phyloP scores from a whole-genome alignment of 30 jellyfish, hydroid and myxozoan genomes.

The Aurelia aurita complex sp. Pacific region DNA sequence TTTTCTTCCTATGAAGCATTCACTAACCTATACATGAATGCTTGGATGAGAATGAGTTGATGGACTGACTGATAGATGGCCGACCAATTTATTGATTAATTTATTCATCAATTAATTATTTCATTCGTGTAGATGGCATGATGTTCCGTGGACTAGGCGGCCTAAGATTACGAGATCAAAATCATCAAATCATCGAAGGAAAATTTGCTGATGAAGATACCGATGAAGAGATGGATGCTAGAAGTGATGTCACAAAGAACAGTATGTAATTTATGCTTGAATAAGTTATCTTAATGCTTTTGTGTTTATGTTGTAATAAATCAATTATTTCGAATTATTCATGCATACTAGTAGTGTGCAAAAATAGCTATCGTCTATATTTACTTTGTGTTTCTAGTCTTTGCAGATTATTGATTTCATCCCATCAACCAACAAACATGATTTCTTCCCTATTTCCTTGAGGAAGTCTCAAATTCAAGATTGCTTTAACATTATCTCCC shows the following conservation, averaged over 20 bases:
- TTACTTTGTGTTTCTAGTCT: too few species aligned
- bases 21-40: too few species aligned
- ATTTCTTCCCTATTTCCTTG: too few species aligned
- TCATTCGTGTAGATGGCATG: constrained; percentile 48
- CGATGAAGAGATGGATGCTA: constrained; percentile 57
- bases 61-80: too few species aligned
- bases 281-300: neutral
- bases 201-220: constrained; percentile 69
- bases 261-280: constrained; percentile 39
- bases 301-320: constrained; percentile 1
- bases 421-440: too few species aligned
- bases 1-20: too few species aligned
- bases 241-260: constrained; percentile 45
- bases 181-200: constrained; percentile 68
- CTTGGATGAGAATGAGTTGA: neutral
- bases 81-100: too few species aligned
- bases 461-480: too few species aligned
- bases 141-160: constrained; percentile 87
- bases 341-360: too few species aligned
- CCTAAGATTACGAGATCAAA: constrained; percentile 62
- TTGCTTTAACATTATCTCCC: too few species aligned
- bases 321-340: neutral
- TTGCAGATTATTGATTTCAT: too few species aligned
- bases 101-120: neutral
- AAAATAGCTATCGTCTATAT: too few species aligned